Base-by-base conservation (phyloP, 1,140 invertebrate species). In the Saccostrea echinata region DNA sequence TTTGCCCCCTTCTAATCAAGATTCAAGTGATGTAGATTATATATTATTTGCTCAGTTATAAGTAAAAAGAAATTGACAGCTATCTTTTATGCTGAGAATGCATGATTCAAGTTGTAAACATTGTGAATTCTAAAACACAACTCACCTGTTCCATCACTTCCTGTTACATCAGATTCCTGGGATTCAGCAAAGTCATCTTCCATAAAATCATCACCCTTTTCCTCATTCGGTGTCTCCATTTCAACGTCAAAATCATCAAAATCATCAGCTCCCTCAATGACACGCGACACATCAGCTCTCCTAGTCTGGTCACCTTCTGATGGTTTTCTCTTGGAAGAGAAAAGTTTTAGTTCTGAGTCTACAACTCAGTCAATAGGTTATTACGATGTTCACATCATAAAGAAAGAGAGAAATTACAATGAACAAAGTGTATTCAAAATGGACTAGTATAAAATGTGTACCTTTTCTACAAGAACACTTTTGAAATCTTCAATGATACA, bases 181-280 rank as follows among this genome's bases (percentile, higher is more conserved):
- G 84, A 87, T 21, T 90, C 89, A 21, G 84, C 90, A 68, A 91
- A 82, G 9, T 88, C 88, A 76, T 86, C 87, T 80, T 83, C 86
- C n/a, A 86, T 76, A 12, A 80, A 84, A 43, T 85, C 87, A 51
- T 86, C 90, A 51, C 55, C 81, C 30, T 84, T 57, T 13, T 89
- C 86, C 8, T 35, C 64, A 16, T 84, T 24, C 8, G 27, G 55
- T 27, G 86, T 84, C 57, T 84, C 83, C 88, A 82, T 86, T 21
- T 84, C 88, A n/a, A 89, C 35, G 43, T 89, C 90, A 82, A 91
- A 85, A 30, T 91, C 90, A 71, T 91, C 90, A 81, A 88, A 81
- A 53, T 90, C 89, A 43, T 91, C 84, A 1, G 83, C 57, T 16
- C 27, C 68, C 24, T 76, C 27, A 33, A 76, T 76, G 13, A 76